Evolutionary conservation across 2,113 vertebrate genomes (phyloP), one percentile per base, ranked within the genome.

Genomic region (Talpa occidentalis): DNA sequence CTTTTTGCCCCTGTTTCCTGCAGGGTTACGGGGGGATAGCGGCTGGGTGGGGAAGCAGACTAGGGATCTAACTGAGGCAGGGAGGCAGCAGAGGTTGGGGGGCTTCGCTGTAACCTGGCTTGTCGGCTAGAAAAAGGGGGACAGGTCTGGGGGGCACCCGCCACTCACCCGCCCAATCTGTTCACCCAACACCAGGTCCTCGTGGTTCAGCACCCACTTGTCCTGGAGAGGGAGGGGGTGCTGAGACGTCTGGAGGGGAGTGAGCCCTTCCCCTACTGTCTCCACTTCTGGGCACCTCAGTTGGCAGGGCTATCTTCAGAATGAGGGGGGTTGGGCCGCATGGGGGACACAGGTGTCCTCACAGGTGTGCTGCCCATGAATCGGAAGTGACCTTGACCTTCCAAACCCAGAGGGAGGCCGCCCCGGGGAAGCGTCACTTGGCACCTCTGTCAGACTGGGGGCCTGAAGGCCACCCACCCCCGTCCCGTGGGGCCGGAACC

Each of bases 151-250:
- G 14, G 37, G 47, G n/a, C n/a, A n/a, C n/a, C 66, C 17, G 1
- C 32, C 10, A 98, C 99, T 97, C 97, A 99, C 99, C 98, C 98
- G 98, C 47, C 99, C 99, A 4, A 99, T 99, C 96, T 98, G 98
- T 88, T 99, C 98, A 6, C 99, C 99, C 83, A 99, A 92, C 91
- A 99, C 98, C 83, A 99, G 98, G 0, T 99, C 99, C 94, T 99
- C 99, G 0, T 99, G 99, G 73, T 99, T 99, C 81, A 99, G 97
- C 67, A 99, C 99, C 99, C 99, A 99, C 96, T 99, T 99, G 98
- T 99, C 99, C 99, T 99, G 95, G 8, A 21, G 76, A 2, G 56
- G 52, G 19, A n/a, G 62, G 19, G 6, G 19, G 47, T 37, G 32
- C 14, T 82, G n/a, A 24, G 60, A 77, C 32, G 81, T 76, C 30